Conservation (phyloP, 1,140 invertebrate genomes). For the Drosophila lini region DNA sequence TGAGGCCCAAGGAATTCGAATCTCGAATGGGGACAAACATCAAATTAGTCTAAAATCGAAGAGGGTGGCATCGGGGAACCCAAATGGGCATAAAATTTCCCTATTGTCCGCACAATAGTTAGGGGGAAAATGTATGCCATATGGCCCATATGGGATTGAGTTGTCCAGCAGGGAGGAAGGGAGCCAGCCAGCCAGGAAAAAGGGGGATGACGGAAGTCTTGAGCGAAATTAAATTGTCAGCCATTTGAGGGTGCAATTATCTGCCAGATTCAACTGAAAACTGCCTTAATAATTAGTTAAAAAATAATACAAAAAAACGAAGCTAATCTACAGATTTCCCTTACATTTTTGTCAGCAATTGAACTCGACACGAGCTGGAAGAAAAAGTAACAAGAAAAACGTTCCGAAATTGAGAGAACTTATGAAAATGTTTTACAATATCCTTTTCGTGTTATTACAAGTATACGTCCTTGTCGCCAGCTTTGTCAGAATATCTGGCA, state of each 20-base stretch:
- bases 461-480: slow-evolving; percentile 83
- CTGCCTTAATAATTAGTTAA: background rate
- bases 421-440: slow-evolving; percentile 84
- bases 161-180: slow-evolving; percentile 1
- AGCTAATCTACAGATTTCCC: background rate
- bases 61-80: slow-evolving; percentile 17
- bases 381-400: slow-evolving; percentile 14
- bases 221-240: background rate
- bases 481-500: slow-evolving; percentile 84
- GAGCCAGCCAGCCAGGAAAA: background rate
- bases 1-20: slow-evolving; percentile 3
- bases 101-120: slow-evolving; percentile 50
- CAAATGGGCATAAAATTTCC: slow-evolving; percentile 68
- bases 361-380: slow-evolving; percentile 21
- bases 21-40: slow-evolving; percentile 39
- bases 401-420: slow-evolving; percentile 61
- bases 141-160: slow-evolving; percentile 27
- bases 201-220: background rate
- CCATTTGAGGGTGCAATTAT: background rate
- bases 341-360: slow-evolving; percentile 32
- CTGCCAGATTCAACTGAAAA: background rate
- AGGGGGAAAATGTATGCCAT: slow-evolving; percentile 20
- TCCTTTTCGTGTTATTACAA: slow-evolving; percentile 84
- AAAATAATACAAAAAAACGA: background rate
- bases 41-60: slow-evolving; percentile 67